A percentile compares a stretch with the other conserved stretches of the same genome.
These are phyloP conservation scores for Phalacrocorax aristotelis DNA, from an alignment of 2,113 vertebrate species.

Conservation along the genomic window DNA sequence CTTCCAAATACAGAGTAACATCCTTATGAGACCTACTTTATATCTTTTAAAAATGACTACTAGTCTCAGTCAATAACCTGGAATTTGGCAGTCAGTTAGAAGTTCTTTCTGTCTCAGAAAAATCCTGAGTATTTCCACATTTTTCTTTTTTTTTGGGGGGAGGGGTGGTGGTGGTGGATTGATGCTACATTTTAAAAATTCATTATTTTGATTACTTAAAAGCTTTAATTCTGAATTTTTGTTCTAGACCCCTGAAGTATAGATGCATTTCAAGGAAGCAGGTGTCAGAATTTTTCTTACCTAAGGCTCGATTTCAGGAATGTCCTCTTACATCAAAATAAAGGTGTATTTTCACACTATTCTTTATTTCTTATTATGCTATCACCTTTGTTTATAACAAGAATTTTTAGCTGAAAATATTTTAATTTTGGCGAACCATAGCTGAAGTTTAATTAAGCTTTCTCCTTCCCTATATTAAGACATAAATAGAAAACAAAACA, in stretches of 20 bases:
- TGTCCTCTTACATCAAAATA: not conserved
- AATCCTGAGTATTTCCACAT: not conserved
- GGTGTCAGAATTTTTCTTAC: not conserved
- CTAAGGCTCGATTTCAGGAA: not conserved
- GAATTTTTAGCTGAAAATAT: slow-evolving; percentile 41
- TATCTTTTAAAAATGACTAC: not conserved
- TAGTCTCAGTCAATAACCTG: slow-evolving; percentile 11
- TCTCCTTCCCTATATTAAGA: not conserved
- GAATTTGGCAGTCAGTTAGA: slow-evolving; percentile 13
- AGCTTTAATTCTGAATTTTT: not conserved
- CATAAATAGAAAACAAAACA: not conserved
- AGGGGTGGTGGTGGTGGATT: not conserved
- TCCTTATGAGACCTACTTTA: not conserved
- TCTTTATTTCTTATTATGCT: slow-evolving; percentile 13
- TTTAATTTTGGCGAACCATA: slow-evolving; percentile 44
- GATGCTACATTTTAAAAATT: not conserved
- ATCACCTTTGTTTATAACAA: slow-evolving; percentile 18
- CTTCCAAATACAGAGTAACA: not conserved
- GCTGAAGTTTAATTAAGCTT: slow-evolving; percentile 61
- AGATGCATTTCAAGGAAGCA: not conserved
- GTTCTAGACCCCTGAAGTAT: not conserved
- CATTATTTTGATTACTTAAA: not conserved
- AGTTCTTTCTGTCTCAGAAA: not conserved
- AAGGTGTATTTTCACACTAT: not conserved
- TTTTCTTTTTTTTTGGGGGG: not conserved